Evolutionary conservation across 2,888 invertebrate species (phyloP).

Genomic region (Itoplectis maculator): DNA sequence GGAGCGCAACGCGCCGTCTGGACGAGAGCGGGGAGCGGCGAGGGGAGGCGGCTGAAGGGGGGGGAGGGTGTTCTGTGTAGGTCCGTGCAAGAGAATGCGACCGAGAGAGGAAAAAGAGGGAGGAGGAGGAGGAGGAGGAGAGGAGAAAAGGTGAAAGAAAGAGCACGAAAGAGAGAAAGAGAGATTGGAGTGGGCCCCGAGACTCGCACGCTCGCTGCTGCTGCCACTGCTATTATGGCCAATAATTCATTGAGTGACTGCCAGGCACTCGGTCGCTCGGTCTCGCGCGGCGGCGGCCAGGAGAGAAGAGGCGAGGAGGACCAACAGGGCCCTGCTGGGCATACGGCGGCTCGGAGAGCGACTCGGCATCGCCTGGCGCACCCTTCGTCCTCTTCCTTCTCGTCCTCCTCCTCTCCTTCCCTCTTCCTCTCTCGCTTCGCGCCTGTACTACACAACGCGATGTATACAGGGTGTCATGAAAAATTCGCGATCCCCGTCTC

Average conservation of each 20-base stretch:
- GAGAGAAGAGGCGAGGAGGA: conserved; percentile 31
- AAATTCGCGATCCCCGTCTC: conserved; percentile 57
- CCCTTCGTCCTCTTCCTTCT: conserved; percentile 58
- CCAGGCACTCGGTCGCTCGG: conserved; percentile 80
- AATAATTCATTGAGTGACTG: conserved; percentile 85
- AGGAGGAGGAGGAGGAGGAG: conserved; percentile 36
- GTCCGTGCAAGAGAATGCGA: conserved; percentile 50
- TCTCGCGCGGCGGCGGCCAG: conserved; percentile 70
- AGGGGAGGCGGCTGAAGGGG: no score
- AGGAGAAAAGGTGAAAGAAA: conserved; percentile 35
- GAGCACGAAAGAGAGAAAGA: conserved; percentile 49
- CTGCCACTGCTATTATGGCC: conserved; percentile 84
- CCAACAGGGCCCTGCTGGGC: conserved; percentile 61
- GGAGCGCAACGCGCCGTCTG: conserved; percentile 12
- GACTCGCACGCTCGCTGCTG: conserved; percentile 67
- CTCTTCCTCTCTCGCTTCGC: conserved; percentile 23
- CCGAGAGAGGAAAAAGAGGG: conserved; percentile 40
- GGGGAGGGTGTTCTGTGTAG: conserved; percentile 16
- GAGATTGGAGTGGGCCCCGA: conserved; percentile 65
- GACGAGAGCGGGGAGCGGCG: background rate
- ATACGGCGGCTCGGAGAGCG: conserved; percentile 37
- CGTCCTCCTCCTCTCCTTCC: conserved; percentile 28
- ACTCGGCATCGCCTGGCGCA: conserved; percentile 52
- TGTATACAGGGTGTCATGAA: conserved; percentile 69
- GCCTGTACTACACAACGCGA: conserved; percentile 46